Evolutionary conservation across 2,113 vertebrate species (phyloP).

Genomic region (Oreocharis arfaki): DNA sequence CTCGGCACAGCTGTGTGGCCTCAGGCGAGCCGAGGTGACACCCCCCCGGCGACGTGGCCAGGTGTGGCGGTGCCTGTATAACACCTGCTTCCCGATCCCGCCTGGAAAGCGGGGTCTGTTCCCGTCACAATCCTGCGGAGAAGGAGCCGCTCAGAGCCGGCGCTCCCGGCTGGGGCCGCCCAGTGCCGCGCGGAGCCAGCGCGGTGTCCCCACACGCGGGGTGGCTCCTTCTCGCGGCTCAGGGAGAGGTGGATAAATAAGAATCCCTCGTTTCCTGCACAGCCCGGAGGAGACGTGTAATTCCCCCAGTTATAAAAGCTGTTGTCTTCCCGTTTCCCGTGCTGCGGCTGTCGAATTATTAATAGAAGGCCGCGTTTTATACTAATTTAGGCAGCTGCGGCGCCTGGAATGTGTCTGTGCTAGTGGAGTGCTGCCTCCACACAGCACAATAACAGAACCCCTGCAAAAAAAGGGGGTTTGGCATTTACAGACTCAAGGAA

Average conservation of each 20-base stretch:
- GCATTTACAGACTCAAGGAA: neutral
- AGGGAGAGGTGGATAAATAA: neutral
- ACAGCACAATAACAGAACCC: neutral
- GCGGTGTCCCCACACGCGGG: fast-evolving
- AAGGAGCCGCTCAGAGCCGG: fast-evolving
- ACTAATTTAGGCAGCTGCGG: neutral
- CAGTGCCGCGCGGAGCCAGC: neutral
- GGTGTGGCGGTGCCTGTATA: neutral
- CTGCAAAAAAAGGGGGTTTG: neutral
- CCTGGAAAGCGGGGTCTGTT: neutral
- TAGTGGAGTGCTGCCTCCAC: neutral
- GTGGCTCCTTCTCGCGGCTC: neutral
- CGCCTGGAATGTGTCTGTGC: fast-evolving
- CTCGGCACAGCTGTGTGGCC: neutral
- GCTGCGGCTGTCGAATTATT: neutral
- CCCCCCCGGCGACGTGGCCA: neutral
- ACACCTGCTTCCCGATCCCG: neutral
- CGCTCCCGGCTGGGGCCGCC: neutral
- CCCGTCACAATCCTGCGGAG: neutral
- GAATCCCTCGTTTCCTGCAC: neutral
- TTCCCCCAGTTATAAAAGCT: neutral
- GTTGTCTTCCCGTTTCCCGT: neutral
- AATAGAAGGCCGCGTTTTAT: neutral
- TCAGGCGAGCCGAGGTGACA: neutral
- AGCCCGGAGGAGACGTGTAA: neutral